Evolutionary conservation across 1,140 invertebrate genomes (phyloP), one percentile per base, ranked within the genome.

Genomic region (Micrasema longulum): DNA sequence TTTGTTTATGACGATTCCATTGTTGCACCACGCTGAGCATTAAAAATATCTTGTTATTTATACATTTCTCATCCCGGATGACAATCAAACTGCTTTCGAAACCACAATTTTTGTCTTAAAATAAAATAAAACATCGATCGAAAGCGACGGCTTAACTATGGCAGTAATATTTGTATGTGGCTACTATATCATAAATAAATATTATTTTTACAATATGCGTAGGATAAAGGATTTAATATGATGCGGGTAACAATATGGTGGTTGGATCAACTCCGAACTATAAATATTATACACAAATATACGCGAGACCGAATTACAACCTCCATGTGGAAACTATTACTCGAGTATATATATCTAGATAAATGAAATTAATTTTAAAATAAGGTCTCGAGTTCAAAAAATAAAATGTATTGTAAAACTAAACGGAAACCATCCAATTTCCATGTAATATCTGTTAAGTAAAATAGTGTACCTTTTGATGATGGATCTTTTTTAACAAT

Each of bases 171-270:
- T 20, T 55, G 52, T 14, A 16, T 23, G 52, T 55, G 52, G 52
- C 52, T 55, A 53, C n/a, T 53, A 53, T 53, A 55, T 31, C 26
- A 36, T 55, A 35, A 55, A 55, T 55, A 55, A 55, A 55, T 55
- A 55, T 55, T 55, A 23, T 55, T 53, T 14, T 55, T 31, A 55
- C n/a, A 55, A 31, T 55, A 55, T 16, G 52, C 23, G 10, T 48
- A 48, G 20, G 47, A 22, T 20, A 48, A 48, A 55, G 52, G 26
- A 53, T 53, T 53, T 26, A 26, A 53, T 14, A 26, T 14, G 23
- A 53, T 35, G 43, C 7, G 23, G 52, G 52, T 55, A 55, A 55
- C 52, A 53, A 53, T n/a, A 31, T 31, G 26, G 26, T 35, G 52
- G 52, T 55, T 31, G 26, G 16, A 55, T 31, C 16, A 47, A 16